These are phyloP conservation scores for Drosophila greeni DNA, from an alignment of 2,888 invertebrate genomes.

Conservation along the genomic window DNA sequence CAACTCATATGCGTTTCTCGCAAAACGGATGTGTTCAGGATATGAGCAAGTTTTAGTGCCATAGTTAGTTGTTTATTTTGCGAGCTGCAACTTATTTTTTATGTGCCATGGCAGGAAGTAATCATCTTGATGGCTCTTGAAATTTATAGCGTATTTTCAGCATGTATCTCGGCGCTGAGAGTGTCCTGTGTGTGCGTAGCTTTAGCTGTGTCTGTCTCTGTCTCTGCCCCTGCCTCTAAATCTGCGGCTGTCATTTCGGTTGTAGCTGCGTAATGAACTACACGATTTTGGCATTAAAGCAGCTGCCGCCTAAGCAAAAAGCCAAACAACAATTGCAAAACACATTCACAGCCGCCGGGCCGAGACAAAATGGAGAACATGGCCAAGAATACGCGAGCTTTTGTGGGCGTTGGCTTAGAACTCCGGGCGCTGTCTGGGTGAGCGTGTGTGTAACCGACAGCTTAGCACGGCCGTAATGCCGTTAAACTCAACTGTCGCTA, in stretches of 20 bases:
- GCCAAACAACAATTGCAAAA: slow-evolving; percentile 54
- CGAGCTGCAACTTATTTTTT: slow-evolving; percentile 69
- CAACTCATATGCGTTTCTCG: slow-evolving; percentile 60
- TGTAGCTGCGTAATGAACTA: slow-evolving; percentile 62
- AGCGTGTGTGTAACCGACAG: slow-evolving; percentile 58
- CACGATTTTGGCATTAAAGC: slow-evolving; percentile 70
- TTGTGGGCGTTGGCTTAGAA: slow-evolving; percentile 49
- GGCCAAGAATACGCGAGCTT: slow-evolving; percentile 12
- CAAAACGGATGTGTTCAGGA: slow-evolving; percentile 68
- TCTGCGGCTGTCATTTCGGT: slow-evolving; percentile 13
- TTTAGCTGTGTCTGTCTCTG: slow-evolving; percentile 15
- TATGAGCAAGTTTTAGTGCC: slow-evolving; percentile 72
- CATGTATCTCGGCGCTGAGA: slow-evolving; percentile 11
- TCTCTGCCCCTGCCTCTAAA: slow-evolving; percentile 5
- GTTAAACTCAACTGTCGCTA: slow-evolving; percentile 72
- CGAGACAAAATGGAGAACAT: slow-evolving; percentile 38
- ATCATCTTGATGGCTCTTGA: slow-evolving; percentile 73
- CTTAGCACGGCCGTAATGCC: slow-evolving; percentile 71
- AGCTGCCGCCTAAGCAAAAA: slow-evolving; percentile 50
- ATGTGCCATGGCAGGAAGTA: slow-evolving; percentile 73
- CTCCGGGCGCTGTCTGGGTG: slow-evolving; percentile 45
- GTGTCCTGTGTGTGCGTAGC: slow-evolving; percentile 3
- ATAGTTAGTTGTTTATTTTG: slow-evolving; percentile 66
- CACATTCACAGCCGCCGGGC: slow-evolving; percentile 47
- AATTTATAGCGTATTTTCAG: slow-evolving; percentile 66